phyloP scores from a whole-genome alignment of 2,888 invertebrate genomes.

The Priocnemis perturbator region DNA sequence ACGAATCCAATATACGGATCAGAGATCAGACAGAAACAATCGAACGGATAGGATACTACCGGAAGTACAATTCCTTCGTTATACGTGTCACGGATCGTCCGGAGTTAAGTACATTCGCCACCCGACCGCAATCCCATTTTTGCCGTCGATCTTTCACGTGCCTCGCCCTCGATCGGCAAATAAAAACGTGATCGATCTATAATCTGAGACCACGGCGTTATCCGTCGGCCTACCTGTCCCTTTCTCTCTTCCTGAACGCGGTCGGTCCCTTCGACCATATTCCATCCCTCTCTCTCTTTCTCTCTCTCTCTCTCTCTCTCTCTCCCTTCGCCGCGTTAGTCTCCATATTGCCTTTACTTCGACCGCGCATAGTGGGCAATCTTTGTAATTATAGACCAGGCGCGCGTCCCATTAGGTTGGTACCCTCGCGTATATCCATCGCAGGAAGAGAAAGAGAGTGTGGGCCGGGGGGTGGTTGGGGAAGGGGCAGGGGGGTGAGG shows the following conservation, averaged over 20 bases:
- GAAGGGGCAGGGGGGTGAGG: background rate
- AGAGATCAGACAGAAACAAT: too few relatives aligned
- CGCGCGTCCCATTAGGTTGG: constrained; percentile 69
- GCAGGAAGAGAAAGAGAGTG: constrained; percentile 10
- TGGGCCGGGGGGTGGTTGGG: background rate
- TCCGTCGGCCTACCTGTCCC: constrained; percentile 14
- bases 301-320: constrained; percentile 3
- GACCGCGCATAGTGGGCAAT: constrained; percentile 62
- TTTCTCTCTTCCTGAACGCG: constrained; percentile 11
- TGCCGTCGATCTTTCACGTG: constrained; percentile 8
- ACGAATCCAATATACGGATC: too few relatives aligned
- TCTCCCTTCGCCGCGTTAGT: constrained; percentile 18
- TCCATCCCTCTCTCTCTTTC: background rate
- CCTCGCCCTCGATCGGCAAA: constrained; percentile 40
- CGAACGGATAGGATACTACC: too few relatives aligned
- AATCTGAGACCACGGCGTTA: constrained; percentile 31
- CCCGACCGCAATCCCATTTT: constrained; percentile 17
- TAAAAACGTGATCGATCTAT: constrained; percentile 49
- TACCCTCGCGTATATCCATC: constrained; percentile 34
- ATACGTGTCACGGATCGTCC: too few relatives aligned
- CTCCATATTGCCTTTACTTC: constrained; percentile 25
- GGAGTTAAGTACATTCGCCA: too few relatives aligned
- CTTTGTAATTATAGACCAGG: constrained; percentile 72
- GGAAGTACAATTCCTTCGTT: too few relatives aligned
- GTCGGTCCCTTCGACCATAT: constrained; percentile 27